A percentile compares a stretch with the other conserved stretches of the same genome.
These are phyloP conservation scores for Drosophila lini DNA, from an alignment of 1,140 invertebrate genomes.

Conservation along the genomic window DNA sequence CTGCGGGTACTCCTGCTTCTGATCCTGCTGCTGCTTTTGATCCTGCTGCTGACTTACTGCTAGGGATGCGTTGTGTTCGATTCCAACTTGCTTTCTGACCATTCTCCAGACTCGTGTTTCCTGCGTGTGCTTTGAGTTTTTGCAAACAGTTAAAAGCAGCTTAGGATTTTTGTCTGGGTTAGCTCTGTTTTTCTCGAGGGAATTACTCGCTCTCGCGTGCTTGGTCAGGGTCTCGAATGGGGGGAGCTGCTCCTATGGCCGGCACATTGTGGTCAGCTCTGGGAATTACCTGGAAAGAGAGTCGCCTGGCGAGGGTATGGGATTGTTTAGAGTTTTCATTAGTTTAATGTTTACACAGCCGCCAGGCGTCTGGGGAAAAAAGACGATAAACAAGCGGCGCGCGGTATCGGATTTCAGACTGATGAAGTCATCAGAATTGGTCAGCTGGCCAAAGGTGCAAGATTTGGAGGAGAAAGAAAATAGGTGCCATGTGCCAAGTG, in stretches of 20 bases:
- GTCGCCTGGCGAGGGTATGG: conserved; percentile 12
- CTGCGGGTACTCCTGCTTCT: conserved; percentile 23
- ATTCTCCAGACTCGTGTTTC: conserved; percentile 74
- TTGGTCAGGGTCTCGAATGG: conserved; percentile 9
- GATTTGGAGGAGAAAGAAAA: not conserved
- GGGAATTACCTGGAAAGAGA: conserved; percentile 15
- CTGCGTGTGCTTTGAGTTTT: conserved; percentile 57
- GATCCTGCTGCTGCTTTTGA: conserved; percentile 29
- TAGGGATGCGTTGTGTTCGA: conserved; percentile 74
- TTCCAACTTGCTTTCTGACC: conserved; percentile 76
- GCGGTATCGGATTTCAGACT: conserved; percentile 17
- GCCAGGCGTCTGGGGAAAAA: conserved; percentile 20
- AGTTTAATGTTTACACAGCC: conserved; percentile 21
- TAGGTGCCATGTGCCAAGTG: not conserved
- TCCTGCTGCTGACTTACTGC: conserved; percentile 70
- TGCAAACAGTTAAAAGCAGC: conserved; percentile 27
- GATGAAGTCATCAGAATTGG: conserved; percentile 32
- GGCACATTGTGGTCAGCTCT: conserved; percentile 32
- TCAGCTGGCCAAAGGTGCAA: conserved; percentile 11
- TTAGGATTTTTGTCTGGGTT: conserved; percentile 22
- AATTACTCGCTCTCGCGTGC: conserved; percentile 1
- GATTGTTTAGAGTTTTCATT: conserved; percentile 14
- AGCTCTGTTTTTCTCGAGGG: conserved; percentile 7
- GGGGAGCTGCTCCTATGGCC: conserved; percentile 32
- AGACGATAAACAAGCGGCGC: conserved; percentile 17